Base-by-base conservation (phyloP, 2,888 invertebrate species). In the Escarpia spicata region DNA sequence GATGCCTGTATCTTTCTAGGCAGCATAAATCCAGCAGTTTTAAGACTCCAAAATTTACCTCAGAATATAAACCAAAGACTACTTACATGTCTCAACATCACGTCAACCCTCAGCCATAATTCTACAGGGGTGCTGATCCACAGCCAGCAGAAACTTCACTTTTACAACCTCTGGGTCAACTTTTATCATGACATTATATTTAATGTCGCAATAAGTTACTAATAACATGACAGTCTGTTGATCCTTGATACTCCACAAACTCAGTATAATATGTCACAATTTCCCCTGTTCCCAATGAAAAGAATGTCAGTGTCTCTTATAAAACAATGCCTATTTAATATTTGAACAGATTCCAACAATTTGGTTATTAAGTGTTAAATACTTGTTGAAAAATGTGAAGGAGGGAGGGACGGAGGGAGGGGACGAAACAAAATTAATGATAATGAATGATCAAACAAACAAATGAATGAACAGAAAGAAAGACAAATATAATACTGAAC, bases 131-230 rank as follows among this genome's bases (percentile, higher is more conserved):
- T 75, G 19, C 26, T 60, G 60, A 60, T 52, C 19, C 60, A 60
- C 75, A 75, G 4, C n/a, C 75, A 26, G 75, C 75, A 26, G 75
- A 75, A 26, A 26, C 75, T 75, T 75, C 75, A 15, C 75, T 75
- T 26, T 75, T 26, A 75, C 75, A 75, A 75, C 75, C 75, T 19
- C 75, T 26, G 19, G 75, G 26, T 26, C 75, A 75, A n/a, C 75
- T 75, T 26, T 75, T 75, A 75, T 26, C 1, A 75, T 75, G 75
- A 75, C 75, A 75, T 75, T 75, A 75, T 75, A 75, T n/a, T 75
- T 75, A 75, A 75, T 75, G 75, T n/a, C 75, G 26, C 19, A n/a
- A 75, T 75, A 75, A 75, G 75, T 75, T 75, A 75, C 75, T 75
- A 75, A 75, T 75, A 75, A 75, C 75, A 19, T 75, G 75, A 75